Base-by-base conservation (phyloP, 2,113 vertebrate genomes). In the Trinectes maculatus region DNA sequence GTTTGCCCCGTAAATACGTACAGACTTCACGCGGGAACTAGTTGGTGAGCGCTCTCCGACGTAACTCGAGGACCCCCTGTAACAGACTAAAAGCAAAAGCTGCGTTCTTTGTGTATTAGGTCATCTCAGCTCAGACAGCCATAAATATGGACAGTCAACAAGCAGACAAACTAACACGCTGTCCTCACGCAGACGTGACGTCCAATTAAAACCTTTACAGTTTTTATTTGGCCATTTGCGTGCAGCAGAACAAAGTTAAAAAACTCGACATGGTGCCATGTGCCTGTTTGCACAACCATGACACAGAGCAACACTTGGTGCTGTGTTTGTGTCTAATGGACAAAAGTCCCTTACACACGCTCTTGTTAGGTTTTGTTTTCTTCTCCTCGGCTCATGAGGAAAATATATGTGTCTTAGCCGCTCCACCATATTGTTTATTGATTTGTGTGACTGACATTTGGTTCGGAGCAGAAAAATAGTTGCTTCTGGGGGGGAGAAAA, bases 61-160 rank as follows among this genome's bases (percentile, higher is more conserved):
- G n/a, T n/a, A n/a, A n/a, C n/a, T n/a, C n/a, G n/a, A n/a, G n/a
- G n/a, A n/a, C n/a, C n/a, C n/a, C n/a, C n/a, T n/a, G n/a, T n/a
- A 43, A 39, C 15, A 19, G 7, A 15, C 74, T 42, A 22, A 53
- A 75, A 74, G 10, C 29, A 24, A 65, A 57, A 39, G 3, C 55
- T 46, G 22, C 57, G 33, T 40, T 6, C 6, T 1, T 25, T 60
- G 16, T 71, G 40, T 59, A 13, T 22, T n/a, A 34, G 39, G 57
- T 66, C 49, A 61, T 22, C 40, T 71, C 36, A 61, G 26, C 40
- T 71, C 36, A 73, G 36, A 43, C 68, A 52, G 2, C 18, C 10
- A 7, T 33, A 62, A 65, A 63, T 61, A 25, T 56, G 39, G 42
- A 39, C 13, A 19, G n/a, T 15, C 19, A 71, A 26, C 10, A 67